Evolutionary conservation across 2,113 vertebrate species (phyloP), one percentile per base, ranked within the genome.

Genomic region (Saccopteryx bilineata): DNA sequence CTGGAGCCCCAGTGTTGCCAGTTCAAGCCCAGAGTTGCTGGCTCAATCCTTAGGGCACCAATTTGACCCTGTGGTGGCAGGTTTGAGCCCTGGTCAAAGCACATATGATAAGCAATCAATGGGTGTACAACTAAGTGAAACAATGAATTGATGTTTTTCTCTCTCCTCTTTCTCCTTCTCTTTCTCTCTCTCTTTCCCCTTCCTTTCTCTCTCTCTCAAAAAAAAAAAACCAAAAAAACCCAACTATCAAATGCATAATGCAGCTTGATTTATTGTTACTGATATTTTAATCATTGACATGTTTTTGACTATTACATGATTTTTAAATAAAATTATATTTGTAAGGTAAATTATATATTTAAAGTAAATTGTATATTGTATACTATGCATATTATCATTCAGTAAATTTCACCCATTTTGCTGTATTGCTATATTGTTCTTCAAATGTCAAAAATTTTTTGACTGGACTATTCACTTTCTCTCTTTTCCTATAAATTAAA

Each of bases 401-500:
- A 72, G 7, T 17, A 65, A 61, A 91, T 85, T 71, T 80, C 31
- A 79, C 6, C 14, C 7, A 31, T 65, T 90, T 90, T 84, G 19
- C 31, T 81, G 21, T 81, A 39, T 15, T 46, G 18, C 31, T 81
- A 17, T 81, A 39, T 15, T 46, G 18, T 69, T 88, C 26, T 89
- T 1, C 12, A 78, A 69, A 24, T 61, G 87, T 86, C 19, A 54
- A 31, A 95, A 66, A 78, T 76, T 39, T 13, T 24, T 13, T 24
- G 17, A 8, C 13, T 61, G 74, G 11, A 61, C 56, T 17, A 8
- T 5, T 89, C 23, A 87, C 4, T 88, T 52, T 72, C 26, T 87
- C 8, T 93, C 26, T 50, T 93, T 87, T 93, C 10, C 31, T 78
- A 19, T 66, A n/a, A 91, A 58, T 83, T 76, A 79, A 96, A 8